Conservation (phyloP, 1,140 invertebrate species). For the Charaxes varanes region DNA sequence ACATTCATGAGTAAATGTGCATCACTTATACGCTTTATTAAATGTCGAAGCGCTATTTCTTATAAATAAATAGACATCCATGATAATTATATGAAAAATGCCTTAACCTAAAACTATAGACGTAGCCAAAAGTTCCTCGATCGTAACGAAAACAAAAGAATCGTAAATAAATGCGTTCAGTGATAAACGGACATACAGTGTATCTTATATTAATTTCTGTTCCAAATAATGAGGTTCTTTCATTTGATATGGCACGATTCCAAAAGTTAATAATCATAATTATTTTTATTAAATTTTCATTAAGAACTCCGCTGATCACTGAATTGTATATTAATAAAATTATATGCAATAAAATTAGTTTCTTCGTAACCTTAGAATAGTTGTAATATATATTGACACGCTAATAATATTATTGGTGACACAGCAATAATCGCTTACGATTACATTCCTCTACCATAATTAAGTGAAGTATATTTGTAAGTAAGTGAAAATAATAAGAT, state of each 20-base stretch:
- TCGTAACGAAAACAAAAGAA: constrained; percentile 26
- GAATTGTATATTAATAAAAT: constrained; percentile 29
- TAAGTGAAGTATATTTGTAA: constrained; percentile 42
- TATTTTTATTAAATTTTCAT: constrained; percentile 22
- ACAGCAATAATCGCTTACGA: constrained; percentile 69
- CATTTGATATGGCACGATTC: constrained; percentile 67
- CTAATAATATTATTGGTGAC: constrained; percentile 72
- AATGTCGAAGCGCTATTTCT: constrained; percentile 58
- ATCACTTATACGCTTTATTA: constrained; percentile 61
- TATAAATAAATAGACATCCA: constrained; percentile 69
- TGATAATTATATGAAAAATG: constrained; percentile 62
- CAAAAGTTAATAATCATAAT: constrained; percentile 34
- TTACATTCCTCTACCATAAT: constrained; percentile 57
- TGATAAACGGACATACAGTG: constrained; percentile 47
- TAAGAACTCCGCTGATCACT: constrained; percentile 51
- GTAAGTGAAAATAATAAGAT: constrained; percentile 51
- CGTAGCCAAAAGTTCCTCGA: constrained; percentile 35
- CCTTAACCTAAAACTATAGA: constrained; percentile 60
- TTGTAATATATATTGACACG: constrained; percentile 56
- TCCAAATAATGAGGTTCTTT: constrained; percentile 36
- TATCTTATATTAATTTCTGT: constrained; percentile 27
- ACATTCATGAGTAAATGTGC: constrained; percentile 66
- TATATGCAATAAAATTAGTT: constrained; percentile 39
- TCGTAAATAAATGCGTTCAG: constrained; percentile 37
- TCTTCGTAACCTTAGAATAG: constrained; percentile 44